Evolutionary conservation across 2,888 invertebrate genomes (phyloP), one percentile per base, ranked within the genome.

Genomic region (Pherbina coryleti): DNA sequence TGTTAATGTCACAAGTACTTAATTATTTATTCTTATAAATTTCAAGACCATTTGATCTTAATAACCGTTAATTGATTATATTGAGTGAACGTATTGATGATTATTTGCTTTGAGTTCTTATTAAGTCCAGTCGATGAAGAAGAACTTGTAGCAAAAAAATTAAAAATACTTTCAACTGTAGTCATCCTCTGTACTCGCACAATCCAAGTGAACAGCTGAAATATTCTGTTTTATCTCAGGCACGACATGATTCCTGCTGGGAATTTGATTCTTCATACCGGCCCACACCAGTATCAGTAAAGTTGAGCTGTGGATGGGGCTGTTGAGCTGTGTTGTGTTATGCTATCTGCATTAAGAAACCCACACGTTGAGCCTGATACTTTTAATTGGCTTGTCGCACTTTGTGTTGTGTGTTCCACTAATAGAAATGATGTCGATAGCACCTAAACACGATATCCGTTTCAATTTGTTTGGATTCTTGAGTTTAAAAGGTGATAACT

Each of bases 391-490:
- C 87, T 86, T 88, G 88, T 87, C 87, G 85, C 83, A 82, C 83
- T 83, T 82, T 81, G 78, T 82, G 82, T 34, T 75, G 37, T 34
- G 67, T 34, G 55, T 22, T 67, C 51, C 75, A 55, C 75, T 75
- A 87, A 88, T 88, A 87, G 89, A 88, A 87, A 88, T 87, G 87
- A 88, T 89, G 88, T 88, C 89, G 87, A 89, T 89, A 88, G 88
- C 89, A 89, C 89, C 89, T 89, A 89, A 88, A 88, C 88, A 88
- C 86, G 89, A 89, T 89, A 89, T 89, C 87, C 88, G 88, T 89
- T 89, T 89, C 89, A 89, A 89, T 89, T 89, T 89, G 88, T 88
- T 89, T 88, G 89, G 88, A 88, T 89, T 89, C 89, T 89, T 89
- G 87, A 87, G 88, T 88, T 89, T 89, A 89, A 89, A 89, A 89